phyloP scores from a whole-genome alignment of 1,140 invertebrate species.

The Drosophila truncata region DNA sequence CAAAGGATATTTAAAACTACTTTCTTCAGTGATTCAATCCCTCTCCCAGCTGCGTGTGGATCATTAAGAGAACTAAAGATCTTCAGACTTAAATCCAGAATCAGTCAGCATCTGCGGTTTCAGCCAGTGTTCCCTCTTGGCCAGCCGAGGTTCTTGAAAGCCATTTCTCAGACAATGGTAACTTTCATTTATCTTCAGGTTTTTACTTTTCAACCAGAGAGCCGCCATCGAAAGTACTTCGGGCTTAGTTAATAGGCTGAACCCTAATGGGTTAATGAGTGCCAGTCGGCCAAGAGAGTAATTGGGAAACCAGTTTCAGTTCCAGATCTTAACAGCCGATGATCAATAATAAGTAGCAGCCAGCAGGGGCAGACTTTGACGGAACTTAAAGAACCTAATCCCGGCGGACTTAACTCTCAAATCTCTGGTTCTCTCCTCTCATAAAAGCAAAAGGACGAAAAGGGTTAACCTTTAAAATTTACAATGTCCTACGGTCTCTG shows the following conservation, averaged over 20 bases:
- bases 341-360: slow-evolving; percentile 38
- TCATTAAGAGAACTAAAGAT: slow-evolving; percentile 55
- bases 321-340: slow-evolving; percentile 22
- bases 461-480: slow-evolving; percentile 48
- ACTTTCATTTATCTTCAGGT: slow-evolving; percentile 73
- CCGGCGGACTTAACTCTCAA: slow-evolving; percentile 30
- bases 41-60: slow-evolving; percentile 51
- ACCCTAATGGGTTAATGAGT: slow-evolving; percentile 51
- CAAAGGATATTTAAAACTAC: not conserved
- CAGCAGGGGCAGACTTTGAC: not conserved
- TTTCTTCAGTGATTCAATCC: slow-evolving; percentile 1
- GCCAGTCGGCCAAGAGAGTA: slow-evolving; percentile 13
- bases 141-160: slow-evolving; percentile 30
- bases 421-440: slow-evolving; percentile 10
- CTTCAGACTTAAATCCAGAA: slow-evolving; percentile 1
- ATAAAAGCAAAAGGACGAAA: slow-evolving; percentile 27
- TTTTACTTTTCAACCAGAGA: slow-evolving; percentile 60
- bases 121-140: slow-evolving; percentile 37
- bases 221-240: slow-evolving; percentile 63
- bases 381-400: slow-evolving; percentile 29
- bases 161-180: slow-evolving; percentile 60
- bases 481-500: slow-evolving; percentile 44
- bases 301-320: slow-evolving; percentile 45
- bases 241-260: slow-evolving; percentile 43
- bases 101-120: slow-evolving; percentile 56